phyloP scores from a whole-genome alignment of 2,113 vertebrate genomes.

The Labeo rohita region DNA sequence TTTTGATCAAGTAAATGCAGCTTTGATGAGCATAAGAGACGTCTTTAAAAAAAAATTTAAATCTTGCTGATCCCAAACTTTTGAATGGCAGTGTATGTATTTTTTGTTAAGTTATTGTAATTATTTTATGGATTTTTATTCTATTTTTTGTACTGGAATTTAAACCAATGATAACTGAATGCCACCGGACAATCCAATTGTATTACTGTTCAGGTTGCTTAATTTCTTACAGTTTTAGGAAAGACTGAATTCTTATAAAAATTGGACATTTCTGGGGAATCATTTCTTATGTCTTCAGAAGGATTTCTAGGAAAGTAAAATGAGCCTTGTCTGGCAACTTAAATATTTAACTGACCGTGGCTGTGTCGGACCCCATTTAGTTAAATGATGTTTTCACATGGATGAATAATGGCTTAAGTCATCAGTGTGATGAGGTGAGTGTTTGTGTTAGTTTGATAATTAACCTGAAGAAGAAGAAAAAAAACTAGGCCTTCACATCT shows the following conservation, averaged over 20 bases:
- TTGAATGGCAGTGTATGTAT: too few species aligned
- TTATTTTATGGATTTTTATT: not conserved
- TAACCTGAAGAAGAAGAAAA: not conserved
- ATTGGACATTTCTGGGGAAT: not conserved
- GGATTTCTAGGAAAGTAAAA: not conserved
- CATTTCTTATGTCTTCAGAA: not conserved
- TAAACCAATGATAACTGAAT: not conserved
- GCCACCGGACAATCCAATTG: not conserved
- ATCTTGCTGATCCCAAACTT: too few species aligned
- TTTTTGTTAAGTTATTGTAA: not conserved
- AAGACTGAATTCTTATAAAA: not conserved
- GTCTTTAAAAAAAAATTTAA: too few species aligned
- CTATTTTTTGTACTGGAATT: not conserved
- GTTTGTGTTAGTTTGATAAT: conserved; percentile 21
- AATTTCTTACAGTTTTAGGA: not conserved
- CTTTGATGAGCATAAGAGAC: too few species aligned
- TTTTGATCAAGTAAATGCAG: too few species aligned
- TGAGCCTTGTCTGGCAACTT: not conserved
- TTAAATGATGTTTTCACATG: not conserved
- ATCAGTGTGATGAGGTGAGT: conserved; percentile 7
- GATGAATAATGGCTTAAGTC: not conserved
- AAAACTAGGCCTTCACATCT: not conserved
- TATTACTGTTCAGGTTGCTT: not conserved
- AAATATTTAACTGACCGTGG: not conserved
- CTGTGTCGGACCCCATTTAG: not conserved